Conservation (phyloP, 23 tunicate genomes). For the Halocynthia aurantium region DNA sequence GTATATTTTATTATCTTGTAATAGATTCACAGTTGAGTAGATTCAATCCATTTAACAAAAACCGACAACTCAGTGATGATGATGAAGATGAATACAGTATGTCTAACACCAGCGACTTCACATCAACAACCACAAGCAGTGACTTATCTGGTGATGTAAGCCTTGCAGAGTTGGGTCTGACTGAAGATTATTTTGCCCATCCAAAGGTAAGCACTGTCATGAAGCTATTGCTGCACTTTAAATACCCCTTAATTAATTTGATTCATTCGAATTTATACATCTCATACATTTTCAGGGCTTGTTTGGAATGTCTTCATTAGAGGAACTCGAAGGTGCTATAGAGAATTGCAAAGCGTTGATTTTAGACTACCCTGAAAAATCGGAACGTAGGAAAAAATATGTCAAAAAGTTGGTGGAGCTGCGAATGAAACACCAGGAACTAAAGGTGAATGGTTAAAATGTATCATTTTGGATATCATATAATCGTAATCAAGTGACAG, state of each 20-base stretch:
- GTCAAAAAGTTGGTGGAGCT: conserved; percentile 63
- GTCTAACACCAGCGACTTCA: conserved; percentile 16
- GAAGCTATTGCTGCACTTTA: background rate
- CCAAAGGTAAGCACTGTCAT: conserved; percentile 17
- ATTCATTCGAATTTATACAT: too few species aligned
- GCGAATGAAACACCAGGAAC: conserved; percentile 42
- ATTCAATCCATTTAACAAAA: conserved; percentile 47
- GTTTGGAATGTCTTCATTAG: conserved; percentile 46
- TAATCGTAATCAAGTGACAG: background rate
- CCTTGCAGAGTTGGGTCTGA: conserved; percentile 54
- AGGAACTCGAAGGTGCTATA: conserved; percentile 65
- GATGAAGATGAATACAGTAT: conserved; percentile 6
- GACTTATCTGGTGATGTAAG: conserved; percentile 45
- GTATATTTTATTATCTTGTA: too few species aligned
- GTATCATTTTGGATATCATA: too few species aligned
- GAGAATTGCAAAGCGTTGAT: conserved; percentile 69
- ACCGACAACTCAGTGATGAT: conserved; percentile 6
- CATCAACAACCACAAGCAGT: conserved; percentile 16
- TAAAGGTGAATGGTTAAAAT: conserved; percentile 31
- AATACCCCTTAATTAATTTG: too few species aligned
- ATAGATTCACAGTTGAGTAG: background rate
- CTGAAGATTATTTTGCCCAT: conserved; percentile 72
- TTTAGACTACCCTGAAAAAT: conserved; percentile 29
- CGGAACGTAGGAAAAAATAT: conserved; percentile 42
- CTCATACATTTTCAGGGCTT: conserved; percentile 10